Percentiles rank a stretch among this genome's conserved stretches.
Conservation (phyloP, 2,888 invertebrate species). For the Polydrusus tereticollis region DNA sequence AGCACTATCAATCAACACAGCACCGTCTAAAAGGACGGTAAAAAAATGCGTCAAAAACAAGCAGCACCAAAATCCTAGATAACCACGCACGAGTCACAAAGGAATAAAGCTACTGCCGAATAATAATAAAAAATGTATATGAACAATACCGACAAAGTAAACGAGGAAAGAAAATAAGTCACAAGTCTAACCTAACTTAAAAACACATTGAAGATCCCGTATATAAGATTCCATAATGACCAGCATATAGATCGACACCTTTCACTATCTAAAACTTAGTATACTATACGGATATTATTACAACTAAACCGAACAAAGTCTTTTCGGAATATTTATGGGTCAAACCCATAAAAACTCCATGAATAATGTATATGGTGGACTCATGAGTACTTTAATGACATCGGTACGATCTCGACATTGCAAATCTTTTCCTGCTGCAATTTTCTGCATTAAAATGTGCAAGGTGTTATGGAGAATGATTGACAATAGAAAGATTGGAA, state of each 20-base stretch:
- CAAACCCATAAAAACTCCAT: slow-evolving; percentile 34
- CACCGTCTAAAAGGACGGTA: no score
- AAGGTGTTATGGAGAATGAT: slow-evolving; percentile 1
- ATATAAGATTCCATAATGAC: no score
- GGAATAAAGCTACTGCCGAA: no score
- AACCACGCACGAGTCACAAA: no score
- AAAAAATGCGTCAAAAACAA: no score
- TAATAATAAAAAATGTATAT: no score
- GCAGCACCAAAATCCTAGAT: no score
- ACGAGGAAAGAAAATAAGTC: no score
- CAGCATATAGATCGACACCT: not conserved
- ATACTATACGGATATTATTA: slow-evolving; percentile 19
- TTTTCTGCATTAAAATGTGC: slow-evolving; percentile 15
- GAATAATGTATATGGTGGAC: slow-evolving; percentile 23
- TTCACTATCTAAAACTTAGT: not conserved
- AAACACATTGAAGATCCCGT: no score
- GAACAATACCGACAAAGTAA: no score
- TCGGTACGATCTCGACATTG: slow-evolving; percentile 14
- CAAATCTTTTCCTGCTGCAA: slow-evolving; percentile 30
- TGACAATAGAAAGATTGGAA: slow-evolving; percentile 21
- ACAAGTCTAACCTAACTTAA: no score
- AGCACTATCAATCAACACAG: no score
- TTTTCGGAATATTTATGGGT: slow-evolving; percentile 32
- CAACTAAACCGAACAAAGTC: slow-evolving; percentile 11
- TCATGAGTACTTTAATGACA: slow-evolving; percentile 21